phyloP scores from a whole-genome alignment of 2,797 vertebrate species.

The Oreortyx pictus region DNA sequence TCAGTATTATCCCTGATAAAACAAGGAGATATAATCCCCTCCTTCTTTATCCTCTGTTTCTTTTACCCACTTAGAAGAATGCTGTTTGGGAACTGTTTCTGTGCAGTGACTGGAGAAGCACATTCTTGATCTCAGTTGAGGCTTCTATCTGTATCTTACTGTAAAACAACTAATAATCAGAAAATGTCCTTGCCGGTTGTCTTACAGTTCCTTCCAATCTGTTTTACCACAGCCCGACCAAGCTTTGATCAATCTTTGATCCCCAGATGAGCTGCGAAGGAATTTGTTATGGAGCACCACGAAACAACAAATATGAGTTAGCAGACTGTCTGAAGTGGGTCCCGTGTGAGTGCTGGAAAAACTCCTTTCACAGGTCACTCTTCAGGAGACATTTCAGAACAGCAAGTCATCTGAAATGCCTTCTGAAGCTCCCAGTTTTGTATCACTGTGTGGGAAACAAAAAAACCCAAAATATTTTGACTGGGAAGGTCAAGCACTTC shows the following conservation, averaged over 20 bases:
- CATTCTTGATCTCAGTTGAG: background rate
- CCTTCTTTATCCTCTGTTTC: background rate
- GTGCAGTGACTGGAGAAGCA: background rate
- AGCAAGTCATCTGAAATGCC: background rate
- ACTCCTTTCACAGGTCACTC: background rate
- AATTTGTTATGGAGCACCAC: background rate
- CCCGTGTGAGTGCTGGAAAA: background rate
- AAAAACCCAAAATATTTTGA: conserved; percentile 15
- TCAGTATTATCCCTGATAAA: background rate
- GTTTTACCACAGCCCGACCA: background rate
- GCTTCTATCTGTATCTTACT: background rate
- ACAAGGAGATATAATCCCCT: background rate
- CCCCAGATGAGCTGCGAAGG: background rate
- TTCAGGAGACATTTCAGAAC: background rate
- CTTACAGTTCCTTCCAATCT: background rate
- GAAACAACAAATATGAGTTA: background rate
- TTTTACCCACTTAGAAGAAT: background rate
- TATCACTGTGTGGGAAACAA: background rate
- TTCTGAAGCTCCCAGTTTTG: background rate
- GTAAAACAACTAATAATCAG: background rate
- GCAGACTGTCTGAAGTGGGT: background rate
- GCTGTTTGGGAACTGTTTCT: background rate
- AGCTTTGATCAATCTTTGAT: background rate
- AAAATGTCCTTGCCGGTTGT: background rate
- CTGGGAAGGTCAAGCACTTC: background rate